phyloP scores from a whole-genome alignment of 2,113 vertebrate species.

The Heliornis fulica region DNA sequence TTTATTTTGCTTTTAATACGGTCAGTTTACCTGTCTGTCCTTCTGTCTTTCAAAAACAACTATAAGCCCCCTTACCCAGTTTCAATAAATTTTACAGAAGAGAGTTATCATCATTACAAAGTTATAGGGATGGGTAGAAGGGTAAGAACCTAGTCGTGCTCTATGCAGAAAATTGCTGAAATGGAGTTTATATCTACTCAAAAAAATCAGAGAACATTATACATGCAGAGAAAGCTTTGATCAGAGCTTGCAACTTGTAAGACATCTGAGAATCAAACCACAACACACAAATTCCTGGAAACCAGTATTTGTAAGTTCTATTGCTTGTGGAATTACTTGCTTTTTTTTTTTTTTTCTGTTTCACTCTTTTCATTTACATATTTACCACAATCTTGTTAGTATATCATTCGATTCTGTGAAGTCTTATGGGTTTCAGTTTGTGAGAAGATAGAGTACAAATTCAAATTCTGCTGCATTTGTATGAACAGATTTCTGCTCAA shows the following conservation, averaged over 20 bases:
- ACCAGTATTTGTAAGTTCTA: background rate
- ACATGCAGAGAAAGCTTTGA: background rate
- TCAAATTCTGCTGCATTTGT: conserved; percentile 1
- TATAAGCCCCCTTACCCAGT: background rate
- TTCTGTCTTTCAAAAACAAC: background rate
- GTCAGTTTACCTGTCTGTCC: background rate
- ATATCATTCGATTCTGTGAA: background rate
- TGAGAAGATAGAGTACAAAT: background rate
- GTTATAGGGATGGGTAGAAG: background rate
- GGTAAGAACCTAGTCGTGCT: background rate
- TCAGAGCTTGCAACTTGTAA: conserved; percentile 5
- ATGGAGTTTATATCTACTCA: background rate
- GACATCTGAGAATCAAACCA: conserved; percentile 8
- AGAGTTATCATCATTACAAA: background rate
- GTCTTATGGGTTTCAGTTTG: background rate
- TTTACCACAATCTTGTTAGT: background rate
- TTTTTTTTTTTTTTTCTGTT: background rate
- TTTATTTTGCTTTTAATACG: background rate
- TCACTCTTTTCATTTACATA: background rate
- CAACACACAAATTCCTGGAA: background rate
- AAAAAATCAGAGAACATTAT: background rate
- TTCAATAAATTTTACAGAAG: background rate
- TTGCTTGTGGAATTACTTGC: background rate
- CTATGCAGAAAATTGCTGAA: background rate
- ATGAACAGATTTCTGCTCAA: background rate